Percentiles rank a stretch among this genome's conserved stretches.
phyloP scores from a whole-genome alignment of 2,888 invertebrate species.

The Nephrocerus scutellatus region DNA sequence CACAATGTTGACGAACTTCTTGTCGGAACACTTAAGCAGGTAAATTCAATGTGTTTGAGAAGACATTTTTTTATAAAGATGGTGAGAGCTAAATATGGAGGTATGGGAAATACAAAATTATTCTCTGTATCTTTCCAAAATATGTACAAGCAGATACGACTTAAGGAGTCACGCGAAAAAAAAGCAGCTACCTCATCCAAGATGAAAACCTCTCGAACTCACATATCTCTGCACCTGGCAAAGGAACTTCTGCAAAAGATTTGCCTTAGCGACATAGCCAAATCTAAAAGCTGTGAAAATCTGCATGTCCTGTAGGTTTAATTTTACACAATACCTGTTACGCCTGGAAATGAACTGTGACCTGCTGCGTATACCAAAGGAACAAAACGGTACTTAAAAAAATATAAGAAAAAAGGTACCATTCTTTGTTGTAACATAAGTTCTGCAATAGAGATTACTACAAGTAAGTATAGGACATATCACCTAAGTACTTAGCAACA shows the following conservation, averaged over 20 bases:
- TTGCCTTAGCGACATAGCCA: conserved; percentile 75
- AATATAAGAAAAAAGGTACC: no score
- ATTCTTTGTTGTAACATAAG: no score
- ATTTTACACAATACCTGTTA: conserved; percentile 3
- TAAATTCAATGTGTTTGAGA: conserved; percentile 25
- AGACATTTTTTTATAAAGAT: neutral
- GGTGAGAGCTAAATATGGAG: neutral
- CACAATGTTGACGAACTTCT: conserved; percentile 94
- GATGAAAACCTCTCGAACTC: conserved; percentile 72
- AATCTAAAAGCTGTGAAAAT: conserved; percentile 82
- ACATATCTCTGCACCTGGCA: conserved; percentile 72
- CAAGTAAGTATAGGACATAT: no score
- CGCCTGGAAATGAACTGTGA: no score
- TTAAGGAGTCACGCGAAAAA: conserved; percentile 68
- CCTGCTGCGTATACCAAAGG: no score
- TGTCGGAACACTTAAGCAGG: conserved; percentile 85
- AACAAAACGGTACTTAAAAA: no score
- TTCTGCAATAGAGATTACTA: no score
- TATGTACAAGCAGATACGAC: conserved; percentile 52
- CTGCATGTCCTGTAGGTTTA: conserved; percentile 64
- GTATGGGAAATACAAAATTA: neutral
- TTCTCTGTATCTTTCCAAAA: conserved; percentile 4
- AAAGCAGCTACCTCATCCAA: conserved; percentile 62
- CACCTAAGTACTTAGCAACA: no score
- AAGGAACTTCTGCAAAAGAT: conserved; percentile 77